Evolutionary conservation across 2,888 invertebrate species (phyloP).

Genomic region (Cremastinae sp.): DNA sequence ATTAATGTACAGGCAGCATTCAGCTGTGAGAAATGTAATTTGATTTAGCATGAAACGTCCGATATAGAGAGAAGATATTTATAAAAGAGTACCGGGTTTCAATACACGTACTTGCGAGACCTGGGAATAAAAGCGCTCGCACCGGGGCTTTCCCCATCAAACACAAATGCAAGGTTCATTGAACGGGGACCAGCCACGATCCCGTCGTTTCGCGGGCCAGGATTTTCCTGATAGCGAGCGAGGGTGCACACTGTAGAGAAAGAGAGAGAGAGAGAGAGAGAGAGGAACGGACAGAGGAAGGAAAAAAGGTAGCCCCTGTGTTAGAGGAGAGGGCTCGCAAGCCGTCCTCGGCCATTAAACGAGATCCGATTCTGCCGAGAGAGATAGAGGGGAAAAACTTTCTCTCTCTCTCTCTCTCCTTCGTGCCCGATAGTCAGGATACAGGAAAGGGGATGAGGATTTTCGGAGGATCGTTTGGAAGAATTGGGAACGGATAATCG

Average conservation of each 20-base stretch:
- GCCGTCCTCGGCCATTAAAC: conserved; percentile 68
- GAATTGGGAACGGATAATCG: conserved; percentile 71
- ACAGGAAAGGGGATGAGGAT: conserved; percentile 10
- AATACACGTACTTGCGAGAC: conserved; percentile 59
- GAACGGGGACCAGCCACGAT: conserved; percentile 62
- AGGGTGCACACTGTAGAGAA: neutral
- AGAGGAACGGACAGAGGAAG: conserved; percentile 31
- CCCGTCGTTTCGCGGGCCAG: conserved; percentile 49
- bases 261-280: conserved; percentile 12
- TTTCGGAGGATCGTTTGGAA: conserved; percentile 68
- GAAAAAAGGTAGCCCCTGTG: conserved; percentile 33
- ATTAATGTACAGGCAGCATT: neutral
- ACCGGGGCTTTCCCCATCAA: conserved; percentile 67
- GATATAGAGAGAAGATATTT: conserved; percentile 17
- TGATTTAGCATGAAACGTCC: conserved; percentile 22
- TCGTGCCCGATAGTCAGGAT: conserved; percentile 30
- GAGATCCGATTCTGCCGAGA: conserved; percentile 63
- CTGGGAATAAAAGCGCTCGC: conserved; percentile 67
- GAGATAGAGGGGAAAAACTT: no score
- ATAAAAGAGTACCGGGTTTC: neutral
- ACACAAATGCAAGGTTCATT: conserved; percentile 71
- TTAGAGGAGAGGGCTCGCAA: conserved; percentile 58
- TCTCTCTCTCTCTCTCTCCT: conserved; percentile 20
- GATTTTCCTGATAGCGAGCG: conserved; percentile 44
- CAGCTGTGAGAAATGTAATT: neutral